Conservation (phyloP, 2,113 vertebrate genomes). For the Dicerorhinus sumatrensis region DNA sequence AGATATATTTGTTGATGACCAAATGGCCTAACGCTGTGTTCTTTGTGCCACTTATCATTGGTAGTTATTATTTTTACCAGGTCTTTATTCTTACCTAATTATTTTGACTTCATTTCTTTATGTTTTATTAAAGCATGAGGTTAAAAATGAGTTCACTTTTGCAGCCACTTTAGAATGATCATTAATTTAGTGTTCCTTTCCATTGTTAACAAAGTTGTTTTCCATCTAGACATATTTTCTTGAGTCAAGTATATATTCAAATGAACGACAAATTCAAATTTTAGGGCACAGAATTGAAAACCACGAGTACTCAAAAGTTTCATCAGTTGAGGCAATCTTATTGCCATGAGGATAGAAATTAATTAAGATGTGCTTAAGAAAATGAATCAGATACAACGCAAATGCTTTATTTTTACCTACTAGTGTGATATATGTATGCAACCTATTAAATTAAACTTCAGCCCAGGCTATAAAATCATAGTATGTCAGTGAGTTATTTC, state of each 20-base stretch:
- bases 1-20: conserved; percentile 1
- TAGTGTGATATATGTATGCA: neutral
- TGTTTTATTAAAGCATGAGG: conserved; percentile 54
- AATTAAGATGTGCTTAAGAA: neutral
- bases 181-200: conserved; percentile 19
- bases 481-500: neutral
- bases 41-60: neutral
- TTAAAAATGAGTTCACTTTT: conserved; percentile 66
- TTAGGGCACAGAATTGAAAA: neutral
- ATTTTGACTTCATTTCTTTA: conserved; percentile 47
- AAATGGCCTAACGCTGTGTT: neutral
- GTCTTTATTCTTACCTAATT: conserved; percentile 44
- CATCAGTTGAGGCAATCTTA: neutral
- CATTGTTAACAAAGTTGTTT: conserved; percentile 40
- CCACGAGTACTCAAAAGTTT: neutral
- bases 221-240: neutral
- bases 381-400: neutral
- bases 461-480: neutral
- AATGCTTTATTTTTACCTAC: conserved; percentile 11
- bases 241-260: neutral
- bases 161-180: neutral
- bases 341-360: neutral
- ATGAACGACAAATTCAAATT: neutral
- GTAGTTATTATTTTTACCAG: conserved; percentile 35
- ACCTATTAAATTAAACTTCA: neutral